These are phyloP conservation scores for Tortricodes alternella DNA, from an alignment of 2,888 invertebrate genomes.

Conservation along the genomic window DNA sequence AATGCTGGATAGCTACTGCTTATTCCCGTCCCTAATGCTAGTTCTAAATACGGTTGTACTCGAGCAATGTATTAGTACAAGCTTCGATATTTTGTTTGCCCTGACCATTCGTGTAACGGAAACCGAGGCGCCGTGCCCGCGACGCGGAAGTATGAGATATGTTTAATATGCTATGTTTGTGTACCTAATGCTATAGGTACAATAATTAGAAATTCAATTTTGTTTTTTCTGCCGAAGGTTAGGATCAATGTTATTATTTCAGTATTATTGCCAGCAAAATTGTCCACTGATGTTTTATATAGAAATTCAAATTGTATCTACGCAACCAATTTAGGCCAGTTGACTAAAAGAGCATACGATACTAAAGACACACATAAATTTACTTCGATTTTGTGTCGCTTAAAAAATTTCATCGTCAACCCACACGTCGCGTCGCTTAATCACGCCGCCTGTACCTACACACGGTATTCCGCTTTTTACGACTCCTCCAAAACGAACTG, in stretches of 20 bases:
- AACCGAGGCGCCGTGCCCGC: constrained; percentile 41
- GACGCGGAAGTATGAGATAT: constrained; percentile 40
- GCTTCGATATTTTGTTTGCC: constrained; percentile 55
- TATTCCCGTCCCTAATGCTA: constrained; percentile 30
- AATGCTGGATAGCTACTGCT: background rate
- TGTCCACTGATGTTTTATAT: background rate
- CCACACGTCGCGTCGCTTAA: constrained; percentile 37
- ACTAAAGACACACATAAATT: constrained; percentile 19
- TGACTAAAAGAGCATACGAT: constrained; percentile 1
- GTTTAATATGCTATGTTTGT: background rate
- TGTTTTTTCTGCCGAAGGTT: no score
- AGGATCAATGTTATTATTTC: no score
- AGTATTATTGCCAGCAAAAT: no score
- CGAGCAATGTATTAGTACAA: constrained; percentile 52
- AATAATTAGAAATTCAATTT: no score
- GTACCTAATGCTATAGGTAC: background rate
- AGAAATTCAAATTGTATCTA: background rate
- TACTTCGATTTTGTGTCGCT: constrained; percentile 15
- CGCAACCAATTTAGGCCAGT: background rate
- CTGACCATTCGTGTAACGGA: constrained; percentile 55
- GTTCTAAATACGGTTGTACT: constrained; percentile 56
- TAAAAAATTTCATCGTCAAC: constrained; percentile 33
- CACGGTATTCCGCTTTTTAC: constrained; percentile 46
- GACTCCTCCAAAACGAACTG: constrained; percentile 59
- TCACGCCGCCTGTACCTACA: constrained; percentile 47